These are phyloP conservation scores for Elachura formosa DNA, from an alignment of 2,113 vertebrate species.

Conservation along the genomic window DNA sequence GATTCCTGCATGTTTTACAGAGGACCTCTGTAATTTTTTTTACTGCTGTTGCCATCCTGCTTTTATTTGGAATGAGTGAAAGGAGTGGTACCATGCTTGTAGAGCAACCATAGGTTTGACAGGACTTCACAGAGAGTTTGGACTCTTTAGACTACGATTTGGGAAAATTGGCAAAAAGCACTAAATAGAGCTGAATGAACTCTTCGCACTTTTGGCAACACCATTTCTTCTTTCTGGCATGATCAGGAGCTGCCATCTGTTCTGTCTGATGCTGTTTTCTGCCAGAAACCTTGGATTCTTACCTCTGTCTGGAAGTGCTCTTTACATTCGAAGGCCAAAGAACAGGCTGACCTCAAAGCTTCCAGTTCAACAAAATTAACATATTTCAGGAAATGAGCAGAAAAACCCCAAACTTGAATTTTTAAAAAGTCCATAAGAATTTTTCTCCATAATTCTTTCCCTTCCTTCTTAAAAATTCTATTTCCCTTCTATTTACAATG, in stretches of 20 bases:
- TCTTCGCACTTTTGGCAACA: neutral
- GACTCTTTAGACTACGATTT: neutral
- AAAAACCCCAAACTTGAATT: neutral
- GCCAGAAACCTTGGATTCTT: constrained; percentile 8
- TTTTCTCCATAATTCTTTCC: neutral
- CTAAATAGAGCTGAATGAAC: neutral
- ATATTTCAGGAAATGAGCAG: neutral
- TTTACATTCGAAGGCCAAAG: neutral
- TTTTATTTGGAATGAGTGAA: neutral
- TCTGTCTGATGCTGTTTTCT: neutral
- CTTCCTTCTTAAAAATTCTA: neutral
- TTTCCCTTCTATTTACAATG: neutral
- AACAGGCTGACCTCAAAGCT: neutral
- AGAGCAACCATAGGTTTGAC: neutral
- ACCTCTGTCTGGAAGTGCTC: neutral
- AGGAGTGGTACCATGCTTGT: neutral
- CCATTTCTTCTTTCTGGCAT: neutral
- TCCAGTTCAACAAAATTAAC: neutral
- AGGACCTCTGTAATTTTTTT: neutral
- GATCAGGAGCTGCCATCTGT: constrained; percentile 13
- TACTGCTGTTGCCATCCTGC: neutral
- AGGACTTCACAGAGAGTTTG: neutral
- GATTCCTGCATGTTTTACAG: neutral
- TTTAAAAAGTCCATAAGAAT: neutral
- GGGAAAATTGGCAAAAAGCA: neutral